A percentile compares a stretch with the other conserved stretches of the same genome.
These are phyloP conservation scores for Blastobasis lacticolella DNA, from an alignment of 2,888 invertebrate species.

Conservation along the genomic window DNA sequence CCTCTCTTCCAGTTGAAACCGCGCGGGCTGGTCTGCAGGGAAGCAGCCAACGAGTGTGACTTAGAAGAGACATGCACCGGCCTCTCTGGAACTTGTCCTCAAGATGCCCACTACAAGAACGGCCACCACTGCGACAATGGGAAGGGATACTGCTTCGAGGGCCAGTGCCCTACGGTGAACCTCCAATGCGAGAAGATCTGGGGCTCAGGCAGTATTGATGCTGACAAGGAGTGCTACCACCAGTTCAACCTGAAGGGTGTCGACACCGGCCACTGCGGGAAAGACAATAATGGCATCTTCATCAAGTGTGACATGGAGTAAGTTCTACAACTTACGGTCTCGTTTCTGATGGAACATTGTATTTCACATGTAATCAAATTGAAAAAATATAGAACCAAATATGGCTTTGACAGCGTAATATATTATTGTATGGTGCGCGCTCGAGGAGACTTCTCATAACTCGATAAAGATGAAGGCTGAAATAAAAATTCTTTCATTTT, in stretches of 20 bases:
- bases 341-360: too few relatives aligned
- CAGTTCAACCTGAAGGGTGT: constrained; percentile 97
- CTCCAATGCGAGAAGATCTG: constrained; percentile 94
- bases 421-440: too few relatives aligned
- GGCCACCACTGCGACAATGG: constrained; percentile 87
- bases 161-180: constrained; percentile 90
- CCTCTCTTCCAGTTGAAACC: constrained; percentile 75
- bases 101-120: constrained; percentile 93
- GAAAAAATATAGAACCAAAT: too few relatives aligned
- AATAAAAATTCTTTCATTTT: too few relatives aligned
- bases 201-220: constrained; percentile 90
- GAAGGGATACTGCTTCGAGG: constrained; percentile 91
- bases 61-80: constrained; percentile 96
- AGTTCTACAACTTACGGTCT: constrained; percentile 59
- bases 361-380: too few relatives aligned
- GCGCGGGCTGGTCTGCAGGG: constrained; percentile 88
- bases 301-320: constrained; percentile 91
- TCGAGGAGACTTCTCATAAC: too few relatives aligned
- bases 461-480: too few relatives aligned
- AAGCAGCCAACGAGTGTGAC: constrained; percentile 94
- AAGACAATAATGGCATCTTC: constrained; percentile 81
- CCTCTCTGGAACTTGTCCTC: constrained; percentile 89
- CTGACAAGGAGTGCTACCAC: constrained; percentile 92
- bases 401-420: too few relatives aligned
- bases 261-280: constrained; percentile 96